Percentiles rank a stretch among this genome's conserved stretches.
phyloP scores from a whole-genome alignment of 1,140 invertebrate genomes.

The Meloidogyne chitwoodi region DNA sequence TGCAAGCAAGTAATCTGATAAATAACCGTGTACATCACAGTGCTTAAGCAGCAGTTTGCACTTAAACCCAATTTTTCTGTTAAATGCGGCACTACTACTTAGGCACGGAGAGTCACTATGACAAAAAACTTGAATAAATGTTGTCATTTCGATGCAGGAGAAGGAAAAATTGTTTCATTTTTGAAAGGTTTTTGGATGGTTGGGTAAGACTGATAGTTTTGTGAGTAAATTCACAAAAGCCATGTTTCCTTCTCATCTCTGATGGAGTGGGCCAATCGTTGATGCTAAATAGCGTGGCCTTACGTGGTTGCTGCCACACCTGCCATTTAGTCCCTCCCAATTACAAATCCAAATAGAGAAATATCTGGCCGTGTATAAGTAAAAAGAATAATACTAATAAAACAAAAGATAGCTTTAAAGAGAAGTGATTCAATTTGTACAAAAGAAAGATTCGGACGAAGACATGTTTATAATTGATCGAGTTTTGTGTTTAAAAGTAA shows the following conservation, averaged over 20 bases:
- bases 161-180: neutral
- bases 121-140: neutral
- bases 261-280: neutral
- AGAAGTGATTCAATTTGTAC: too few relatives aligned
- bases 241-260: neutral
- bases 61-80: slow-evolving; percentile 22
- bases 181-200: neutral
- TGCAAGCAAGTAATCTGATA: neutral
- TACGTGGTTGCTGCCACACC: neutral
- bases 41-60: slow-evolving; percentile 32
- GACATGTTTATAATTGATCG: too few relatives aligned
- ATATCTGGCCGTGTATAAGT: neutral
- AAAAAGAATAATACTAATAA: neutral
- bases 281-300: neutral
- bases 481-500: too few relatives aligned
- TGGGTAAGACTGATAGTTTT: neutral
- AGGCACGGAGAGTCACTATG: neutral
- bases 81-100: slow-evolving; percentile 40
- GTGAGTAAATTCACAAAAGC: neutral
- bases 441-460: too few relatives aligned
- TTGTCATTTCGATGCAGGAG: neutral
- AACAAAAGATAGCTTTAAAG: neutral
- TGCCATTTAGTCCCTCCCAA: neutral
- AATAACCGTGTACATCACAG: neutral
- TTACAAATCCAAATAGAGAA: neutral